Evolutionary conservation across 2,888 invertebrate genomes (phyloP).

Genomic region (Drosophila trichaetosa): DNA sequence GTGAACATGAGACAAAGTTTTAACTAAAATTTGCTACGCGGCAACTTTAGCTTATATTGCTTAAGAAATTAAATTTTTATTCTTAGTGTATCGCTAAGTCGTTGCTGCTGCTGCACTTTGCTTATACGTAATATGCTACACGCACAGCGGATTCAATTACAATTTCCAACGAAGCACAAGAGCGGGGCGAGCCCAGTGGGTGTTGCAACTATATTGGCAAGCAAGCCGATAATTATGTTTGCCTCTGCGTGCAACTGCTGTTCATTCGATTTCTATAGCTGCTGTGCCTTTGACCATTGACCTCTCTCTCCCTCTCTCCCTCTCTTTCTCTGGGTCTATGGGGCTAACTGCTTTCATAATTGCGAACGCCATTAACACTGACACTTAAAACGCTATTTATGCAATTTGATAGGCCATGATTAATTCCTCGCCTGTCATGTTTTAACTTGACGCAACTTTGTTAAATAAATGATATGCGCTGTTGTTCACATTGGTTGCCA

Average conservation of each 20-base stretch:
- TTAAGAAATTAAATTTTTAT: slow-evolving; percentile 72
- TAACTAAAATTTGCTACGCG: slow-evolving; percentile 71
- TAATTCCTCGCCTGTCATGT: slow-evolving; percentile 61
- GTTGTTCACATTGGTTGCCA: slow-evolving; percentile 12
- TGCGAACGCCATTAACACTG: slow-evolving; percentile 58
- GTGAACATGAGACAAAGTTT: slow-evolving; percentile 73
- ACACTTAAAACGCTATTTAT: slow-evolving; percentile 62
- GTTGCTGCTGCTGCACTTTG: slow-evolving; percentile 31
- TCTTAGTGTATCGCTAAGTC: slow-evolving; percentile 35
- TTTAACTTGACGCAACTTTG: slow-evolving; percentile 66
- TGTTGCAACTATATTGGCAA: slow-evolving; percentile 18
- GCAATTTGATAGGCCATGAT: slow-evolving; percentile 69
- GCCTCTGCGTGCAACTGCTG: slow-evolving; percentile 3
- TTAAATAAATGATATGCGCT: slow-evolving; percentile 56
- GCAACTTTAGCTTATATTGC: slow-evolving; percentile 47
- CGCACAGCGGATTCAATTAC: slow-evolving; percentile 69
- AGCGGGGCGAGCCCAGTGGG: slow-evolving; percentile 7
- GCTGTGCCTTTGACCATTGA: not conserved
- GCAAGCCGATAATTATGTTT: slow-evolving; percentile 32
- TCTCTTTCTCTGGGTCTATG: slow-evolving; percentile 3
- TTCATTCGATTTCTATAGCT: slow-evolving; percentile 5
- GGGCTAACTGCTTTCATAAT: slow-evolving; percentile 52
- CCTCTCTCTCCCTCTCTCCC: not conserved
- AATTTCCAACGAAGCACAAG: slow-evolving; percentile 25
- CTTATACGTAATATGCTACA: slow-evolving; percentile 64